Evolutionary conservation across 1,140 invertebrate species (phyloP).

Genomic region (Atta colombica): DNA sequence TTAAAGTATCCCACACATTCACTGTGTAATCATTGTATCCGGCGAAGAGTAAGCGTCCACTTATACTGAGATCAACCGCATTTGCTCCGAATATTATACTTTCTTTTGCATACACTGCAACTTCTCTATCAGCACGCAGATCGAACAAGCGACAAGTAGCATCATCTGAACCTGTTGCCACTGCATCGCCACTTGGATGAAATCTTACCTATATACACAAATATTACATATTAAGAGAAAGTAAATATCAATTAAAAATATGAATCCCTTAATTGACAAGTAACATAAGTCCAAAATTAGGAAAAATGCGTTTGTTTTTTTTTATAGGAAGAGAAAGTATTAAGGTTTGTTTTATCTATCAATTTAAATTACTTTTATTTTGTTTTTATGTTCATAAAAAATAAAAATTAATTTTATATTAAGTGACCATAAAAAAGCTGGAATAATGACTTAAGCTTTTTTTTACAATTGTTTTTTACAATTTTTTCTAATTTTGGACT

Average conservation of each 20-base stretch:
- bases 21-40: slow-evolving; percentile 99
- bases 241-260: background rate
- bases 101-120: slow-evolving; percentile 98
- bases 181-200: slow-evolving; percentile 99
- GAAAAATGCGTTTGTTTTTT: too few species aligned
- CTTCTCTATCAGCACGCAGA: slow-evolving; percentile 98
- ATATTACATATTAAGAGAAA: background rate
- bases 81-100: slow-evolving; percentile 99
- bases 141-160: slow-evolving; percentile 99
- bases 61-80: slow-evolving; percentile 98
- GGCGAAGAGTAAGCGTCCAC: slow-evolving; percentile 97
- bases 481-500: too few species aligned
- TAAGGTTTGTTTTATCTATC: too few species aligned
- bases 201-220: slow-evolving; percentile 89
- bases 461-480: too few species aligned
- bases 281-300: too few species aligned
- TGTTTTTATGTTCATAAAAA: too few species aligned
- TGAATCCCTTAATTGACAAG: too few species aligned
- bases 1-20: slow-evolving; percentile 99
- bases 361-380: too few species aligned
- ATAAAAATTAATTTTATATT: too few species aligned
- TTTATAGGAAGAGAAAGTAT: too few species aligned
- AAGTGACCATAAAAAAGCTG: too few species aligned
- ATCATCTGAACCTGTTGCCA: slow-evolving; percentile 99
- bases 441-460: too few species aligned